Base-by-base conservation (phyloP, 2,113 vertebrate species). In the Melanerpes formicivorus region DNA sequence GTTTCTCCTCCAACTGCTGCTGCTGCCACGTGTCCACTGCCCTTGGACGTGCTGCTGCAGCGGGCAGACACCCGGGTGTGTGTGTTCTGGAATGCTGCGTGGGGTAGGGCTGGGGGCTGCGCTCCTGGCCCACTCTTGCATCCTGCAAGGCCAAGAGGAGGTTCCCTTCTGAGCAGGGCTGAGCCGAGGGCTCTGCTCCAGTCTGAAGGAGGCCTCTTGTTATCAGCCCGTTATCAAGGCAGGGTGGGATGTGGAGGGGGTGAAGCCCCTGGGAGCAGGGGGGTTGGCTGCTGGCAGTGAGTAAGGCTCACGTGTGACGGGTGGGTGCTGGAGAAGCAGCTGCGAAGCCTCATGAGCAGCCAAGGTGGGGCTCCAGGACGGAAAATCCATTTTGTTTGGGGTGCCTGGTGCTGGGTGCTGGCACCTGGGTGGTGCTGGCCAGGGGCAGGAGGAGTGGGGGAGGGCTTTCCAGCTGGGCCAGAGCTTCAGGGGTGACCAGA, bases 11-110 rank as follows among this genome's bases (percentile, higher is more conserved):
- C 25, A 8, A 30, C 27, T 23, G 46, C 60, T 17, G 23, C 85
- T 30, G 32, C 27, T 6, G 9, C 62, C 56, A 0, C 50, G 4
- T 6, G 13, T 16, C 42, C 70, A 52, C 32, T 71, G 34, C 23
- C 10, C 73, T 59, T 9, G n/a, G 63, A 14, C 0, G 3, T 18
- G 70, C 56, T 4, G 40, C 59, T 27, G 8, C 26, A 40, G 55
- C 1, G 2, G 48, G 48, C 46, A 73, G 44, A 19, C 17, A 25
- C n/a, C 26, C 2, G 0, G n/a, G 12, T 23, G 9, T 1, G 0
- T 21, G 34, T 14, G 46, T 40, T 54, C 25, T 0, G 3, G 34
- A 78, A 30, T 37, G 54, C 48, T 56, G 56, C 1, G 1, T 25
- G 48, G 77, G 64, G 70, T 37, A 50, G 40, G 37, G 80, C 7